Percentiles rank a stretch among this genome's conserved stretches.
Conservation (phyloP, 2,797 vertebrate genomes). For the Vireo griseus region DNA sequence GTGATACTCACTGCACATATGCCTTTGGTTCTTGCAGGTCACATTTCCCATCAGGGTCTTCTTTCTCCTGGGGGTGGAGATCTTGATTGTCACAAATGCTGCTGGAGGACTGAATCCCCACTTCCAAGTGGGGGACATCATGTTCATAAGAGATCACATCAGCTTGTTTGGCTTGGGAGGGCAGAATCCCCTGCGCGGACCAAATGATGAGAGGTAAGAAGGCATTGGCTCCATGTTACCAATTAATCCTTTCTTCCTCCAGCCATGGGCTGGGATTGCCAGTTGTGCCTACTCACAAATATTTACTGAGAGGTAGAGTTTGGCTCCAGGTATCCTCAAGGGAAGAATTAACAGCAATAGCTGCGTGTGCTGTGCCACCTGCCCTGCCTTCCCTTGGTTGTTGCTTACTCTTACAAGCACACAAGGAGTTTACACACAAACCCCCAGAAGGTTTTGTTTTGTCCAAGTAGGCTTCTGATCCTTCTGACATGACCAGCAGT, state of each 20-base stretch:
- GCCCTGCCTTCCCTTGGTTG: background rate
- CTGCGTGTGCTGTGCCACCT: background rate
- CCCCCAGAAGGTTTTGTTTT: background rate
- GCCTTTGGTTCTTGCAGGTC: conserved; percentile 67
- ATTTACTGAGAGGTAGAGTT: background rate
- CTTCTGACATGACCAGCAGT: background rate
- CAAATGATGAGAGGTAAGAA: conserved; percentile 66
- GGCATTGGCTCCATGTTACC: background rate
- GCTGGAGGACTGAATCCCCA: conserved; percentile 78
- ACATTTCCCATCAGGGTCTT: conserved; percentile 85
- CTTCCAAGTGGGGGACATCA: conserved; percentile 82
- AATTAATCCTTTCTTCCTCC: background rate
- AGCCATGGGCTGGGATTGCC: background rate
- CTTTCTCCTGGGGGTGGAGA: conserved; percentile 79
- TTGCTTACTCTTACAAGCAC: background rate
- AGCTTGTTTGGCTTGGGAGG: conserved; percentile 81
- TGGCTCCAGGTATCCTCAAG: background rate
- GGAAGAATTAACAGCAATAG: background rate
- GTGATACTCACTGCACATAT: background rate
- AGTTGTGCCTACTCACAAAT: background rate
- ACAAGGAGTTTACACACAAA: background rate
- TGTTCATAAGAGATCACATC: conserved; percentile 87
- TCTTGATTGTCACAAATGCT: conserved; percentile 85
- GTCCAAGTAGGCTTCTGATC: background rate
- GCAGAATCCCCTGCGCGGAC: conserved; percentile 70